These are phyloP conservation scores for Pharmacophagus antenor DNA, from an alignment of 2,888 invertebrate species.

Conservation along the genomic window DNA sequence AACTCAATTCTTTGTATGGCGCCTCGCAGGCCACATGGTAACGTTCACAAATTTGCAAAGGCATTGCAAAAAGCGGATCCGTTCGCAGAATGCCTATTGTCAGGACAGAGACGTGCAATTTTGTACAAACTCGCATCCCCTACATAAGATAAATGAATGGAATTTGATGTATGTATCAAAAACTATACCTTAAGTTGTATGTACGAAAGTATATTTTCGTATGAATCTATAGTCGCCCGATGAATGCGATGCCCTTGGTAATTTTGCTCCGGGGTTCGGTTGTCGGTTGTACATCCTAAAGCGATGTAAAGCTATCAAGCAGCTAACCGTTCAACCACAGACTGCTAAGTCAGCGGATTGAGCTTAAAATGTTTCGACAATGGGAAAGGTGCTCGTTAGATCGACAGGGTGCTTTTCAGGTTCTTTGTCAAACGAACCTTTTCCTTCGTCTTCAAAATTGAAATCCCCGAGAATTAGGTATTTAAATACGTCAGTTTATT, in stretches of 20 bases:
- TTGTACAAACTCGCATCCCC: conserved; percentile 70
- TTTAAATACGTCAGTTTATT: conserved; percentile 56
- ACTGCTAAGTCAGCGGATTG: conserved; percentile 49
- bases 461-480: conserved; percentile 42
- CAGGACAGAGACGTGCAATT: conserved; percentile 70
- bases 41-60: conserved; percentile 67
- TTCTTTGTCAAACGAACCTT: conserved; percentile 54
- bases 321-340: conserved; percentile 33
- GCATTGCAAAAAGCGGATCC: conserved; percentile 63
- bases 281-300: conserved; percentile 47
- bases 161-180: conserved; percentile 22
- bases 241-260: conserved; percentile 68
- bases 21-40: conserved; percentile 55
- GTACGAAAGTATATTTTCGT: conserved; percentile 35
- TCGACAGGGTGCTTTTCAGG: conserved; percentile 61
- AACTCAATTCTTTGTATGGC: conserved; percentile 43
- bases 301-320: conserved; percentile 50
- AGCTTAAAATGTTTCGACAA: conserved; percentile 36
- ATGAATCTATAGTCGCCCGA: conserved; percentile 31
- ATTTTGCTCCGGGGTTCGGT: conserved; percentile 64
- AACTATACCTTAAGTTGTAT: conserved; percentile 30
- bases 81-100: conserved; percentile 76
- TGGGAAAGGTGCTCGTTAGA: conserved; percentile 57
- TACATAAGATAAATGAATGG: conserved; percentile 64
- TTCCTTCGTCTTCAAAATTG: conserved; percentile 38